These are phyloP conservation scores for Gymnocephalus cernua DNA, from an alignment of 2,113 vertebrate species.

Conservation along the genomic window DNA sequence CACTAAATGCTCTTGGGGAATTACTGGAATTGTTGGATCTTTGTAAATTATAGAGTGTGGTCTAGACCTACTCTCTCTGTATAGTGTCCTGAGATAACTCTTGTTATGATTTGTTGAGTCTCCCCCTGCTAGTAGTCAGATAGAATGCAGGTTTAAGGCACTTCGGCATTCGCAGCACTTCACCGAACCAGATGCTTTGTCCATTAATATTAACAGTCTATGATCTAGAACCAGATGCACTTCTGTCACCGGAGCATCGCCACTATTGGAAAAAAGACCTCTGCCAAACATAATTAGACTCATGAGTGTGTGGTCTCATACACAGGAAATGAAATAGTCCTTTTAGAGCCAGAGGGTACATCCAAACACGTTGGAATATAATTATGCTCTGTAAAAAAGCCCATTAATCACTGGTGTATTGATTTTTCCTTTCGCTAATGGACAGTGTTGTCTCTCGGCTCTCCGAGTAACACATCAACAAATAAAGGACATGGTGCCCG, in stretches of 20 bases:
- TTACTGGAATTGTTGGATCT: no score
- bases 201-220: no score
- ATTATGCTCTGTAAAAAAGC: constrained; percentile 70
- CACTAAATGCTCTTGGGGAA: no score
- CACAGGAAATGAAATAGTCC: constrained; percentile 63
- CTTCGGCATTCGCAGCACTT: no score
- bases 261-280: constrained; percentile 36
- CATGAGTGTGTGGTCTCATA: constrained; percentile 57
- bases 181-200: no score
- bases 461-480: constrained; percentile 63
- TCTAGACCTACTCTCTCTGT: no score
- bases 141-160: no score
- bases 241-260: constrained; percentile 39
- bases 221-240: constrained; percentile 17
- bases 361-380: constrained; percentile 61
- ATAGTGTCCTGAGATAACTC: no score
- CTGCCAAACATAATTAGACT: constrained; percentile 63
- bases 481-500: constrained; percentile 60
- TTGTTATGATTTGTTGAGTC: no score
- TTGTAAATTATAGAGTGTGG: no score
- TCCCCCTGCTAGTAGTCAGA: no score
- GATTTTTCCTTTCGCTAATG: constrained; percentile 72
- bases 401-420: constrained; percentile 71
- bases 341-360: constrained; percentile 57
- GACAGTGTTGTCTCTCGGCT: constrained; percentile 58